Percentiles rank a stretch among this genome's conserved stretches.
Evolutionary conservation across 2,797 vertebrate species (phyloP).

Genomic region (Geotria australis): DNA sequence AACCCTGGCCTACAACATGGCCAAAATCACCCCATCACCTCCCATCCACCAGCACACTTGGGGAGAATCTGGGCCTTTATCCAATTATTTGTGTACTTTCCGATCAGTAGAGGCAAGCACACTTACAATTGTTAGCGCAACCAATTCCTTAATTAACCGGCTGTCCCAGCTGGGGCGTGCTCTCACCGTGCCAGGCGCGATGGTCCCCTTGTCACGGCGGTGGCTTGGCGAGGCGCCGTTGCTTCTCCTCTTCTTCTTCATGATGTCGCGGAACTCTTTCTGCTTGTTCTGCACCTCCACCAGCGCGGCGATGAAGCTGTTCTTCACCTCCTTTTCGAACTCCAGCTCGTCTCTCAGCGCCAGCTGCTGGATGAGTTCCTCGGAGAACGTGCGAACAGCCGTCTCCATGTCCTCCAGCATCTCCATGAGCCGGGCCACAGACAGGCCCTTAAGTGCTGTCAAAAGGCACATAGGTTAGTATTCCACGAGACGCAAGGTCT

Average conservation of each 20-base stretch:
- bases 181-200: neutral
- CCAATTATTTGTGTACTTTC: no score
- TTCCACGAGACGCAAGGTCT: neutral
- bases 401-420: slow-evolving; percentile 38
- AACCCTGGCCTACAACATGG: no score
- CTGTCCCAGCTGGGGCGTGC: no score
- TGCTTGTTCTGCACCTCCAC: slow-evolving; percentile 77
- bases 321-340: slow-evolving; percentile 81
- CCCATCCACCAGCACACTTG: no score
- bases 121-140: no score
- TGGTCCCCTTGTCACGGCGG: neutral
- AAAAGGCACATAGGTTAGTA: neutral
- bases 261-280: slow-evolving; percentile 48
- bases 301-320: slow-evolving; percentile 60
- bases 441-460: slow-evolving; percentile 42
- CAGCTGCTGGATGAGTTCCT: slow-evolving; percentile 58
- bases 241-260: slow-evolving; percentile 42
- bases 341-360: slow-evolving; percentile 59
- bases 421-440: slow-evolving; percentile 19
- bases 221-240: slow-evolving; percentile 12
- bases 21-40: no score
- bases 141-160: no score
- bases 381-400: slow-evolving; percentile 39
- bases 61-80: no score
- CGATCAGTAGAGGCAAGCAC: no score